Base-by-base conservation (phyloP, 1,140 invertebrate species). In the Ostrea edulis region DNA sequence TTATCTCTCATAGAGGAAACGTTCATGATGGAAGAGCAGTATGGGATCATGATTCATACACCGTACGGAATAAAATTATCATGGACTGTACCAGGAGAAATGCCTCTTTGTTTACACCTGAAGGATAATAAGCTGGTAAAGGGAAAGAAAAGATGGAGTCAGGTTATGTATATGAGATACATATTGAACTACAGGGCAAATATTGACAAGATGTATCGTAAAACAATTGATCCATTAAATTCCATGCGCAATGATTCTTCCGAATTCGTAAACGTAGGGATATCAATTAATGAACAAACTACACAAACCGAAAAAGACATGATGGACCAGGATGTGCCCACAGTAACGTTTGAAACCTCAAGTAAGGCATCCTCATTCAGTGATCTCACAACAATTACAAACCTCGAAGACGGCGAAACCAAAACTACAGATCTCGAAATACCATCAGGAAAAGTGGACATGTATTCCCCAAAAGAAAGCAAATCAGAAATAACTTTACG, bases 61-160 rank as follows among this genome's bases (percentile, higher is more conserved):
- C 92, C 92, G 2, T 93, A 93, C 53, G 92, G 92, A 12, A 91
- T 91, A 52, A 92, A 93, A 85, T 77, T 93, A 2, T 68, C 83
- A 3, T 93, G 91, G 87, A 85, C 85, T 8, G 82, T 92, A 29
- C 85, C 86, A 4, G 84, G 85, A 14, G 91, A 91, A 8, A 90
- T 93, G 88, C 91, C 92, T 11, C 25, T 93, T 0, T 92, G 92
- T 85, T 85, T 93, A 51, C 93, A 93, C 68, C 82, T 93, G 0
- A 93, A 93, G 86, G 93, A 93, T 65, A 87, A 88, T 2, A 65
- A 54, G 8, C 92, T 92, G 84, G 92, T 93, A 0, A 93, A 93
- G 86, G 84, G 92, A 0, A 93, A 93, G 77, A 93, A 93, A 58
- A 58, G 93, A 58, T 93, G 93, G 93, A 93, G 92, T 87, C 93